Base-by-base conservation (phyloP, 30 jellyfish, hydroid and myxozoan genomes). In the Aurelia aurita complex sp. Pacific region DNA sequence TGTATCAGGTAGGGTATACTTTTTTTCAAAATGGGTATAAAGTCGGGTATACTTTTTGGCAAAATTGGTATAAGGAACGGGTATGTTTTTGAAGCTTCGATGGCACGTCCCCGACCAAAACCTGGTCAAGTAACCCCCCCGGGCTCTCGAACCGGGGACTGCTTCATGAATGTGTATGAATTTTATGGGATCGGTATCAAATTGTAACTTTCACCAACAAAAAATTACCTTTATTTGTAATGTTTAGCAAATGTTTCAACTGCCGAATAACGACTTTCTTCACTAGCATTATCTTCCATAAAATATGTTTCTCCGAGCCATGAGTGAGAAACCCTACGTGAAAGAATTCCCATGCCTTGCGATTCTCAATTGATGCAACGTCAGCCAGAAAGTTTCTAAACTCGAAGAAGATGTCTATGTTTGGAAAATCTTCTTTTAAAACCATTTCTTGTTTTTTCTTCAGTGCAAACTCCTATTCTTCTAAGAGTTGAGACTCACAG, bases 311-410 rank as follows among this genome's bases (percentile, higher is more conserved):
- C 16, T 81, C 57, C 2, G 68, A 6, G 10, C 77, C 81, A 5
- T 23, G 36, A 23, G 67, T n/a, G 29, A 73, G 40, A 43, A 29
- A 35, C 10, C 87, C 53, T 36, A 74, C 86, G 60, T 64, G 46
- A 14, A 64, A 63, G 7, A 62, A 53, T 2, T 84, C 76, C 93
- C 93, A 84, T 46, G 57, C 8, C 14, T 46, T 46, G 57, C 57
- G 57, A 46, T 46, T 46, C 8, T 46, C 57, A 6, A 46, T 46
- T 51, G 82, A 71, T 7, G 90, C 57, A 32, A 81, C 29, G 0
- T 81, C 90, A 10, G 76, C 80, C 36, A 71, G 61, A 69, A 81
- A 81, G 53, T 81, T 82, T 29, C 43, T 68, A 74, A 81, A 81
- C n/a, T 81, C 90, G 11, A 57, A 35, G 67, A 81, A 61, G 69